Evolutionary conservation across 2,797 vertebrate genomes (phyloP), one percentile per base, ranked within the genome.

Genomic region (Catostomus latipinnis): DNA sequence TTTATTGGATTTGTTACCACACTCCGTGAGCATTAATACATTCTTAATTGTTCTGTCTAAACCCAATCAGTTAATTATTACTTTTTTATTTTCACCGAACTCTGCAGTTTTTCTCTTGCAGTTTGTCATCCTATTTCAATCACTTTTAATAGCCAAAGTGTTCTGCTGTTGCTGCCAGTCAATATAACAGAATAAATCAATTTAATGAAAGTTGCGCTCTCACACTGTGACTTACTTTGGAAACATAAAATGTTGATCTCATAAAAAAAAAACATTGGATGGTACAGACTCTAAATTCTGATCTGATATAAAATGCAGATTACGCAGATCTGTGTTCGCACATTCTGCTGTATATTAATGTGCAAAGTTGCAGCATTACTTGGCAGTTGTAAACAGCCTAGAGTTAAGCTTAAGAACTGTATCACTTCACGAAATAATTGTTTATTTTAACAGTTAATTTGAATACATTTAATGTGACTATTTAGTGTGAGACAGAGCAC

Each of bases 1-100:
- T 66, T 80, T 66, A 61, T 52, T 80, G 53, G 22, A 71, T 85
- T 78, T 45, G 75, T 76, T 46, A 68, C 70, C 65, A 70, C 43
- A 48, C 74, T 78, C 67, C 71, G 45, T 74, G 78, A 77, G 69
- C 71, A 81, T 75, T 82, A 74, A 69, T 74, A 70, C 72, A 74
- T 18, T 62, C 67, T 60, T 56, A 80, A 83, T 83, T 85, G 73
- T 81, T 78, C 50, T 48, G 71, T 77, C 78, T 57, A 54, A 83
- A 80, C 67, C 62, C 46, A 72, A 66, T 73, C 54, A 46, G 62
- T 73, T 80, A 82, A 82, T 82, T 82, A 80, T 63, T 50, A 68
- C 77, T 76, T 85, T 80, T 82, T 82, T 72, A 11, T 63, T 60
- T 18, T 72, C 50, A 18, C 68, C 34, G 81, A 72, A 69, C 54